Evolutionary conservation across 2,113 vertebrate species (phyloP).

Genomic region (Orthonyx spaldingii): DNA sequence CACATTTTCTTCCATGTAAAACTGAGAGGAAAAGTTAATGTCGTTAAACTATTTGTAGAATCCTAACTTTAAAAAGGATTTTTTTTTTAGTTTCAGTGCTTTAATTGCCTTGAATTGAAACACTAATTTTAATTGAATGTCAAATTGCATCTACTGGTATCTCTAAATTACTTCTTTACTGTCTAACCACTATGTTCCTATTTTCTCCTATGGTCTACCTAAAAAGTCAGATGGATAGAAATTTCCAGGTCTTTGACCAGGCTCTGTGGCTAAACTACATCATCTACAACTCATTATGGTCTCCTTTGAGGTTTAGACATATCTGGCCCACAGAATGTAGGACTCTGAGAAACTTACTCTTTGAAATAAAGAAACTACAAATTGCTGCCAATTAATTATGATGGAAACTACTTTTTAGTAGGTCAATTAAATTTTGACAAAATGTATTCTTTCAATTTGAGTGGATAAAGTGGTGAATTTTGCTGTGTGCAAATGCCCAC

Average conservation of each 20-base stretch:
- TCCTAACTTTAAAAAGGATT: neutral
- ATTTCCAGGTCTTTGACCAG: neutral
- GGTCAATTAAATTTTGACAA: neutral
- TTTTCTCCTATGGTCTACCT: neutral
- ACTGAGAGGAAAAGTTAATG: neutral
- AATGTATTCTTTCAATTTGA: neutral
- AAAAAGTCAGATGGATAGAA: neutral
- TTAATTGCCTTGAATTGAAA: neutral
- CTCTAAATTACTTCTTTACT: neutral
- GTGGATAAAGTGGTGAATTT: neutral
- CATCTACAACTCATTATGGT: fast-evolving
- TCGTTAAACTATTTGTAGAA: neutral
- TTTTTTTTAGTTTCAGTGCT: neutral
- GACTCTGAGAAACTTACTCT: neutral
- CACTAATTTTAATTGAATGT: neutral
- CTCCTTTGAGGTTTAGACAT: neutral
- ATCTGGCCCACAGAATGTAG: neutral
- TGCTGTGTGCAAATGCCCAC: neutral
- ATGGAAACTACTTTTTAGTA: neutral
- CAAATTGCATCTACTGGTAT: neutral
- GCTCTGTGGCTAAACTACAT: neutral
- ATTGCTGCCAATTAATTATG: neutral
- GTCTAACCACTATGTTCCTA: neutral
- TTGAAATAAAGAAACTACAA: neutral
- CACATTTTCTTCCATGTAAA: neutral